Percentiles rank a stretch among this genome's conserved stretches.
Conservation (phyloP, 2,888 invertebrate genomes). For the Rhodophaea formosa region DNA sequence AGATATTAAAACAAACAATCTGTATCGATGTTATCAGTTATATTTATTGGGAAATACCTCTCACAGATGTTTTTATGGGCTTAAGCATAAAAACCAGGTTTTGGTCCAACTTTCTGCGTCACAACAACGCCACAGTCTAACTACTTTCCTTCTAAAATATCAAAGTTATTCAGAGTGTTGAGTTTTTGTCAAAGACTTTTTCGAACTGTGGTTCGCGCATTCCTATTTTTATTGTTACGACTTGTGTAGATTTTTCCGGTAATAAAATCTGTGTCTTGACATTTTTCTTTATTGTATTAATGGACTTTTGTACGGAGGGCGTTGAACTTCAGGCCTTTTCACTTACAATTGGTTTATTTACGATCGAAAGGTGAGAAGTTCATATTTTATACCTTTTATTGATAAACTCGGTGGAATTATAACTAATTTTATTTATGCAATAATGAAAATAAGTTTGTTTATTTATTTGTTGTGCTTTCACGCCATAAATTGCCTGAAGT, state of each 20-base stretch:
- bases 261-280: slow-evolving; percentile 20
- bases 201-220: background rate
- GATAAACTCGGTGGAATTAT: no score
- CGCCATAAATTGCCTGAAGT: no score
- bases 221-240: slow-evolving; percentile 19
- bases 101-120: slow-evolving; percentile 2
- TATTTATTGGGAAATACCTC: slow-evolving; percentile 1
- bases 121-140: slow-evolving; percentile 12
- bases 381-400: no score
- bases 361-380: no score
- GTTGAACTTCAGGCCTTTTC: background rate
- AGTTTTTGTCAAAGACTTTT: background rate
- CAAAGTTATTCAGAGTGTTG: background rate
- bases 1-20: no score
- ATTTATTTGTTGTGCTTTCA: no score
- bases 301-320: slow-evolving; percentile 11
- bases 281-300: slow-evolving; percentile 20
- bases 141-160: background rate
- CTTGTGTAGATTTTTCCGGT: slow-evolving; percentile 17
- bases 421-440: no score
- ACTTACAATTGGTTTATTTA: no score
- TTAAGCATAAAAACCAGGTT: slow-evolving; percentile 2
- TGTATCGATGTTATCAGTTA: no score
- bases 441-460: no score
- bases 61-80: slow-evolving; percentile 9